Base-by-base conservation (phyloP, 1,140 invertebrate species). In the Saccostrea glomerata region DNA sequence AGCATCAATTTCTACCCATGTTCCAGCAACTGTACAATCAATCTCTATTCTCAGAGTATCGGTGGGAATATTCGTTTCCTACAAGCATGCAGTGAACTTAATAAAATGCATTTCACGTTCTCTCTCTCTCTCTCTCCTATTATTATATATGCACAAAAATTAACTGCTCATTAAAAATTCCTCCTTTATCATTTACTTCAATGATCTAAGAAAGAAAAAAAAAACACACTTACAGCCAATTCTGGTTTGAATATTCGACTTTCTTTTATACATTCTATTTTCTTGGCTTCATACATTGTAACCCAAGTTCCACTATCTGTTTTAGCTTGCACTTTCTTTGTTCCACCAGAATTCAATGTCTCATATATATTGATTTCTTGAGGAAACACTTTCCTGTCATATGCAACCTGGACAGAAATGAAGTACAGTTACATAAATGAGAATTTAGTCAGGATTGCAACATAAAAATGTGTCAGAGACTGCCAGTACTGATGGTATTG, bases 1-100 rank as follows among this genome's bases (percentile, higher is more conserved):
- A 17, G 82, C 82, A 84, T 84, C 82, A 55, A 84, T 84, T 56
- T 84, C 82, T 54, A 56, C 40, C 82, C 82, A 84, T 84, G 82
- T 55, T 7, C 15, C 15, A 20, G 47, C 40, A 13, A 54, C 40
- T 54, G 82, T 55, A 20, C 82, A 55, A 56, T 84, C 82, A 23
- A 84, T 77, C 25, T 25, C 30, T 30, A 77, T 15, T 77, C 30
- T 77, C 25, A 77, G 25, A 12, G 25, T 77, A 17, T 77, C 9
- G 9, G 25, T 36, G 7, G 70, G 15, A 36, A 77, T 77, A 36
- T 77, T 77, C 12, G 70, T 36, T 15, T 77, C 70, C 70, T 77
- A 36, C 70, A 77, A 30, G 12, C 1, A 63, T 20, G 15, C 17
- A 63, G 15, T 63, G 58, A 63, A 63, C n/a, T 20, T 60, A 15